Conservation (phyloP, 37 sponge, comb jelly and placozoan species). For the Beroe forskalii region DNA sequence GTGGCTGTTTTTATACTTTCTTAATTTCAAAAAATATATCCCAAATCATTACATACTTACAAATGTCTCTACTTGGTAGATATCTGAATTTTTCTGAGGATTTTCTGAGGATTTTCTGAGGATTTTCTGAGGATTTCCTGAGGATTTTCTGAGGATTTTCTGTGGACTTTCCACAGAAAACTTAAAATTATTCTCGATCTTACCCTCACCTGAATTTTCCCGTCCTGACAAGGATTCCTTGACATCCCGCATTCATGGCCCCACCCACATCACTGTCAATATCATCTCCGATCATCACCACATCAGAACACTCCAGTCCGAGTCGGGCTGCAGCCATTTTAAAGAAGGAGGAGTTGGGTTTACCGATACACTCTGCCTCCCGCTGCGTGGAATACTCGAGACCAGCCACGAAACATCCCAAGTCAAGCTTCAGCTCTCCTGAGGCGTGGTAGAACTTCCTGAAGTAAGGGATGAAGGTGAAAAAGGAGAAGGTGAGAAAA, state of each 20-base stretch:
- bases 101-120: too few species aligned
- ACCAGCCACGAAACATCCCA: constrained; percentile 41
- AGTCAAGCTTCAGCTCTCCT: constrained; percentile 38
- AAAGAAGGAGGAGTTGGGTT: constrained; percentile 26
- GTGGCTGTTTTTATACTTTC: too few species aligned
- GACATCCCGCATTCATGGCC: constrained; percentile 4
- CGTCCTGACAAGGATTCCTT: constrained; percentile 49
- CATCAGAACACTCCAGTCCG: neutral
- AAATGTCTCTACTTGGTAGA: too few species aligned
- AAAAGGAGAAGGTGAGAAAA: neutral
- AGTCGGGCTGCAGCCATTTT: neutral
- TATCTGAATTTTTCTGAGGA: too few species aligned
- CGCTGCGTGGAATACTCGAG: constrained; percentile 53
- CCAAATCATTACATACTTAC: too few species aligned
- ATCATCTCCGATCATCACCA: constrained; percentile 65
- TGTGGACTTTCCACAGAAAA: too few species aligned
- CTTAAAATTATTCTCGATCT: too few species aligned
- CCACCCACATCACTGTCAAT: constrained; percentile 53
- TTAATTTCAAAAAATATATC: too few species aligned
- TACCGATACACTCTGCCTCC: constrained; percentile 22
- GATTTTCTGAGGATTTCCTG: too few species aligned
- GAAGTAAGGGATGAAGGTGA: neutral
- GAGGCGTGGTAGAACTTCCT: constrained; percentile 25
- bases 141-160: too few species aligned
- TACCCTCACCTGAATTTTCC: constrained; percentile 59